Conservation (phyloP, 2,797 vertebrate genomes). For the Centroberyx gerrardi region DNA sequence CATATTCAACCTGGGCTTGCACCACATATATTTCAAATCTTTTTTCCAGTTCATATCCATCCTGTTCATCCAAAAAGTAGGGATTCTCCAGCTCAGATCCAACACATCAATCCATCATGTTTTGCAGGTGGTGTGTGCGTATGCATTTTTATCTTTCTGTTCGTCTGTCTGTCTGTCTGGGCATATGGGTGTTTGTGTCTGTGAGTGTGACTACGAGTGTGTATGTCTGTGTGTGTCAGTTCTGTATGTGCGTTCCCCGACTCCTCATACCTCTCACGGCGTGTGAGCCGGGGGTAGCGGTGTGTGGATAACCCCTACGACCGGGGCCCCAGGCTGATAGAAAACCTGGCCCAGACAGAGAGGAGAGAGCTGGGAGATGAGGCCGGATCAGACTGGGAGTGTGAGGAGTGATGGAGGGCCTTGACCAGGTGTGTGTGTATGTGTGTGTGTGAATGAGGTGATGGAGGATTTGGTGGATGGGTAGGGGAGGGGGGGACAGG, state of each 20-base stretch:
- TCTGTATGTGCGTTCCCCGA: constrained; percentile 16
- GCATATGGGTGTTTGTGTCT: constrained; percentile 37
- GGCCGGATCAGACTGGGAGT: constrained; percentile 64
- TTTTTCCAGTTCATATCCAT: constrained; percentile 53
- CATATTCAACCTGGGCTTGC: constrained; percentile 59
- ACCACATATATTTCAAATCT: constrained; percentile 61
- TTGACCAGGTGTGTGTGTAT: constrained; percentile 63
- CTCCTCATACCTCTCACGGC: constrained; percentile 29
- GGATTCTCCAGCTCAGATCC: constrained; percentile 55
- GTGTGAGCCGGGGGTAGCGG: constrained; percentile 58
- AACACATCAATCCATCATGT: constrained; percentile 64
- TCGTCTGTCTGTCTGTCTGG: constrained; percentile 18
- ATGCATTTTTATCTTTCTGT: constrained; percentile 29
- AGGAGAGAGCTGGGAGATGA: constrained; percentile 62
- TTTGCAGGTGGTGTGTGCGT: constrained; percentile 53
- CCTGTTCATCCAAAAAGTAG: constrained; percentile 44
- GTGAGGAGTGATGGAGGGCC: constrained; percentile 63
- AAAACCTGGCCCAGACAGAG: constrained; percentile 61
- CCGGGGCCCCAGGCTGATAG: constrained; percentile 58
- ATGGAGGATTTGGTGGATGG: constrained; percentile 65
- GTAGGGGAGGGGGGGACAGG: constrained; percentile 43
- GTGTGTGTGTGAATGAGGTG: constrained; percentile 50
- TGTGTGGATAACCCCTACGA: constrained; percentile 68
- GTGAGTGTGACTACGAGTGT: constrained; percentile 50
- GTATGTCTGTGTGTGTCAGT: constrained; percentile 32